Percentiles rank a stretch among this genome's conserved stretches.
Evolutionary conservation across 2,888 invertebrate species (phyloP).

Genomic region (Spisula solida): DNA sequence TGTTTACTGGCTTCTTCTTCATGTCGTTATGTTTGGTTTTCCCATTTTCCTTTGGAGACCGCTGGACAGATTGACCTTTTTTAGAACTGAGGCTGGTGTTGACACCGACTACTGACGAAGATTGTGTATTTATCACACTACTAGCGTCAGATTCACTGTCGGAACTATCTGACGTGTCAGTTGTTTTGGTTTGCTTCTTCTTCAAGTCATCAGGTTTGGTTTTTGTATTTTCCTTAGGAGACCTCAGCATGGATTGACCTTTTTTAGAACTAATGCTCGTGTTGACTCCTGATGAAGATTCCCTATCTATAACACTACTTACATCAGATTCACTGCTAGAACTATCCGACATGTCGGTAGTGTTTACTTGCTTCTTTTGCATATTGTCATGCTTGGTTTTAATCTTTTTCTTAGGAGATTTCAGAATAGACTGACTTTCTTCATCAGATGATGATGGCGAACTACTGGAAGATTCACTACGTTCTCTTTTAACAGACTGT

Average conservation of each 20-base stretch:
- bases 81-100: neutral
- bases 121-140: neutral
- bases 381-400: slow-evolving; percentile 16
- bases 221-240: slow-evolving; percentile 11
- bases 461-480: neutral
- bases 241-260: neutral
- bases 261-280: neutral
- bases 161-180: neutral
- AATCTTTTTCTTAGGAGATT: slow-evolving; percentile 12
- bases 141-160: neutral
- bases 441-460: slow-evolving; percentile 23
- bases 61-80: neutral
- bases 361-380: neutral
- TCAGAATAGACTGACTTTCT: neutral
- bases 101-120: too few relatives aligned
- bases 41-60: neutral
- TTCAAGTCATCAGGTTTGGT: neutral
- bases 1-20: neutral
- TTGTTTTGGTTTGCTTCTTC: neutral
- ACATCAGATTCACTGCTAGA: neutral
- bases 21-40: slow-evolving; percentile 15
- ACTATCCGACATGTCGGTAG: neutral
- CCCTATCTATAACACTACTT: neutral
- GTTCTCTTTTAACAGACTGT: neutral
- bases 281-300: neutral